A percentile compares a stretch with the other conserved stretches of the same genome.
Conservation (phyloP, 2,888 invertebrate genomes). For the Lithophane leautieri region DNA sequence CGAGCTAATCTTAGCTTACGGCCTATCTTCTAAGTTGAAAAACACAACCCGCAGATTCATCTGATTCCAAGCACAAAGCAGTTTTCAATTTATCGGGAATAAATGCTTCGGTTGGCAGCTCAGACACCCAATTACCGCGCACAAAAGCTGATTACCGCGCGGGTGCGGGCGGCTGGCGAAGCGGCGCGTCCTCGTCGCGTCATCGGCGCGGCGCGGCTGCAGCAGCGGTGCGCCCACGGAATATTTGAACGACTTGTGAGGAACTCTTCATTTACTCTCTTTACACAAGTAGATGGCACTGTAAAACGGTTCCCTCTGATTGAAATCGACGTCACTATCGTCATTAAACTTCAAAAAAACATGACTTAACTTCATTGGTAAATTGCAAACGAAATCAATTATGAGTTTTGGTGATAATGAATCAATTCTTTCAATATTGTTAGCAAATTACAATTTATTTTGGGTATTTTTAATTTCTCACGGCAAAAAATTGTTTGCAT, state of each 20-base stretch:
- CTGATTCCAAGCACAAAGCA: conserved; percentile 87
- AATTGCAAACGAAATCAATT: not conserved
- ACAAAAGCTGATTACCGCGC: conserved; percentile 90
- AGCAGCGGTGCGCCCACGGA: conserved; percentile 76
- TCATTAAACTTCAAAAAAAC: conserved; percentile 38
- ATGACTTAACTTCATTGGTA: not conserved
- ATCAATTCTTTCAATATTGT: not conserved
- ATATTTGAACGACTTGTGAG: conserved; percentile 85
- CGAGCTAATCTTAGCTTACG: conserved; percentile 23
- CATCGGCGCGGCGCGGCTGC: conserved; percentile 62
- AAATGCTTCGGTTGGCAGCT: conserved; percentile 90
- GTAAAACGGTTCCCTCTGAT: conserved; percentile 75
- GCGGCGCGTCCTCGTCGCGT: conserved; percentile 63
- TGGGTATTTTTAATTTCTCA: not conserved
- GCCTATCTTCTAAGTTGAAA: conserved; percentile 67
- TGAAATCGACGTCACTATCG: conserved; percentile 76
- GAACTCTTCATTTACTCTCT: conserved; percentile 85
- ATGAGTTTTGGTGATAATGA: not conserved
- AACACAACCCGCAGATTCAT: conserved; percentile 81
- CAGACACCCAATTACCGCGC: conserved; percentile 90
- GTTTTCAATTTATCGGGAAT: conserved; percentile 90
- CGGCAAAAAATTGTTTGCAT: too few relatives aligned
- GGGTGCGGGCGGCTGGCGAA: conserved; percentile 78
- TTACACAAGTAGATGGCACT: conserved; percentile 76
- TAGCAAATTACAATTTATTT: not conserved